Evolutionary conservation across 2,888 invertebrate genomes (phyloP), one percentile per base, ranked within the genome.

Genomic region (Drosophila mettleri): DNA sequence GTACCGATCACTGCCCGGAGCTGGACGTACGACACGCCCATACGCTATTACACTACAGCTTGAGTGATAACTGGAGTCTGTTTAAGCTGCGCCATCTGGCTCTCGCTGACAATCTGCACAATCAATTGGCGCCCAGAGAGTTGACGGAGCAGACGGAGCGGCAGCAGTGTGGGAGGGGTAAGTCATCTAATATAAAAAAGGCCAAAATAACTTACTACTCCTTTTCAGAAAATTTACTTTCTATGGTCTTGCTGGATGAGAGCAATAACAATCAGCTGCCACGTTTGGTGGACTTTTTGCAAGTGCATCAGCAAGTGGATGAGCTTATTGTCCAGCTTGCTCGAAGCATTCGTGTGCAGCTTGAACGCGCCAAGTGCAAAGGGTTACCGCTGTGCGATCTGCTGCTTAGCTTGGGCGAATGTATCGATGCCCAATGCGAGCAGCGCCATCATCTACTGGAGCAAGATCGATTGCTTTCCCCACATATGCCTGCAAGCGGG

Each of bases 1-100:
- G 49, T 57, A 87, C 86, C 2, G 86, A 88, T 31, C 7, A 62
- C 9, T 86, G 88, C 12, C 88, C 86, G 4, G 88, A 83, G 31
- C 24, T 86, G 27, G n/a, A 41, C 3, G 41, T 88, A 4, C 69
- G 83, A 0, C 34, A 77, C 33, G 86, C 69, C 3, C 66, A 83
- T 0, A 86, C 84, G 0, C 22, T 88, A 9, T 29, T 83, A 10
- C 83, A 83, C 31, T 82, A 58, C 29, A 57, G 66, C 36, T 22
- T 83, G 27, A 80, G 88, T 43, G n/a, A 22, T 1, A 67, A 51
- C 10, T 83, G 86, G 88, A 59, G 74, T 49, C 63, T 53, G 29
- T 83, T 83, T 14, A 88, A 86, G 51, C 33, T 74, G 20, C 69
- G 86, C 2, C 72, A 74, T 34, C 46, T 83, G 6, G 22, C 52